Evolutionary conservation across 2,113 vertebrate species (phyloP).

Genomic region (Numenius arquata): DNA sequence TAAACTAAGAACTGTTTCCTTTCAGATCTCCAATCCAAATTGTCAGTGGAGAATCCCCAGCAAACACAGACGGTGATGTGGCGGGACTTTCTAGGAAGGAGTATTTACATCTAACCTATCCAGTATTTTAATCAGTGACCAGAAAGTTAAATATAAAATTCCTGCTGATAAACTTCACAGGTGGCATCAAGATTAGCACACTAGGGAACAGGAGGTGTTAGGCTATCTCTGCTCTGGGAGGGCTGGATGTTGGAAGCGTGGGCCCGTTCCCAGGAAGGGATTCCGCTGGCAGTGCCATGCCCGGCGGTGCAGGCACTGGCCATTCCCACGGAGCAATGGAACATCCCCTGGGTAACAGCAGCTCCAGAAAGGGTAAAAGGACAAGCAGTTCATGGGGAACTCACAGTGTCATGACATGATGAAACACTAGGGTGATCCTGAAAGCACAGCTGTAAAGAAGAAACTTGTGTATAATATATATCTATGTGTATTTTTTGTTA

Average conservation of each 20-base stretch:
- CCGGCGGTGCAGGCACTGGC: accelerated
- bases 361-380: neutral
- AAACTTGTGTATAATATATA: neutral
- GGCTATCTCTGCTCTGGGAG: neutral
- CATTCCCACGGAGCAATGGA: neutral
- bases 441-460: neutral
- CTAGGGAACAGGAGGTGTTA: neutral
- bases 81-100: neutral
- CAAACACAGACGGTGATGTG: neutral
- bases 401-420: neutral
- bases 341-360: neutral
- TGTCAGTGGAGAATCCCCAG: neutral
- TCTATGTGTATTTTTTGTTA: neutral
- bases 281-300: neutral
- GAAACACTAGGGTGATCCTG: neutral
- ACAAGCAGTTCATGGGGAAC: neutral
- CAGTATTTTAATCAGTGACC: neutral
- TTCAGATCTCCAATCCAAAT: neutral
- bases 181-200: neutral
- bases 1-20: neutral
- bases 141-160: neutral
- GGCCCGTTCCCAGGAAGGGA: neutral
- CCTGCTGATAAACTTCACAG: neutral
- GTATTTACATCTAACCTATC: neutral
- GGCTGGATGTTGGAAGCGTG: neutral